Evolutionary conservation across 2,888 invertebrate genomes (phyloP).

Genomic region (Ophion costatus): DNA sequence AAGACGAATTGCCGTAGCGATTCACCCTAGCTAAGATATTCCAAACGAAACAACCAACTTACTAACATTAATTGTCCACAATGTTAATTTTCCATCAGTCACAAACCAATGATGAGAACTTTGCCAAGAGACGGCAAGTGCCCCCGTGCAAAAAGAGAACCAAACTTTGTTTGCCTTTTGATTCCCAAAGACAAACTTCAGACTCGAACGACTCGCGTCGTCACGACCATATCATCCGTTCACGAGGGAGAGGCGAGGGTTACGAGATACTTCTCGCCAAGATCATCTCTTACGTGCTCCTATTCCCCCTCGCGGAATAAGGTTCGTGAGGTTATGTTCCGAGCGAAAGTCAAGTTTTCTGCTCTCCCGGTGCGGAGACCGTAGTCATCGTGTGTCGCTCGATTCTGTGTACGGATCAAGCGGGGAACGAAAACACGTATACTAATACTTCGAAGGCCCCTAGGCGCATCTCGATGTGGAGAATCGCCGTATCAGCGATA

Average conservation of each 20-base stretch:
- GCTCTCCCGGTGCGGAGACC: slow-evolving; percentile 17
- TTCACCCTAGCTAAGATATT: neutral
- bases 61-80: neutral
- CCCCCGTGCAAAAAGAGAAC: neutral
- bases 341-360: slow-evolving; percentile 25
- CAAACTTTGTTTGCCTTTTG: slow-evolving; percentile 3
- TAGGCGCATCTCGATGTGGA: slow-evolving; percentile 41
- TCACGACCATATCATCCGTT: slow-evolving; percentile 36
- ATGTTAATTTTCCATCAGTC: neutral
- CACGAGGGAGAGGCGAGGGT: slow-evolving; percentile 6
- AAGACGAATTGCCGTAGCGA: neutral
- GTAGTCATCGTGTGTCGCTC: slow-evolving; percentile 23
- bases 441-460: slow-evolving; percentile 40
- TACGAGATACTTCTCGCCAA: slow-evolving; percentile 41
- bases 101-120: neutral
- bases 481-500: slow-evolving; percentile 63
- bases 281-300: slow-evolving; percentile 50
- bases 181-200: neutral
- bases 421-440: slow-evolving; percentile 57
- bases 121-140: neutral
- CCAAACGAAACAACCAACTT: neutral
- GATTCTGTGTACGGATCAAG: slow-evolving; percentile 29
- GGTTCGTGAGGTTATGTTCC: neutral
- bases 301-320: slow-evolving; percentile 36
- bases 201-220: slow-evolving; percentile 18